phyloP scores from a whole-genome alignment of 2,888 invertebrate species.

The Incurvaria masculella region DNA sequence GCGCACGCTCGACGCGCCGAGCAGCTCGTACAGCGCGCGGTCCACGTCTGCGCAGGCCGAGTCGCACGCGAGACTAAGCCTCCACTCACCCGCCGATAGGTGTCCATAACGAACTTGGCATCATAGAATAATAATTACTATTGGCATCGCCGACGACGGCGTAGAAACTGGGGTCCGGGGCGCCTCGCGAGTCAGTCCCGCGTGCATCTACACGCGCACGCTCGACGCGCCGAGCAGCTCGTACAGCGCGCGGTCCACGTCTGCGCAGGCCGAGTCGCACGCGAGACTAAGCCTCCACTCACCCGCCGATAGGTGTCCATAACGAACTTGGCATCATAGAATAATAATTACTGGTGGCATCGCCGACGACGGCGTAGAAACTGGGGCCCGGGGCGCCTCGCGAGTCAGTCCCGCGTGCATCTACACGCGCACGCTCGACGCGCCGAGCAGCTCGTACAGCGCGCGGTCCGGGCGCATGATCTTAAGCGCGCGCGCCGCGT shows the following conservation, averaged over 20 bases:
- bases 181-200: constrained; percentile 58
- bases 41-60: constrained; percentile 69
- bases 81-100: constrained; percentile 60
- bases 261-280: no score
- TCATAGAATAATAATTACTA: no score
- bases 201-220: constrained; percentile 67
- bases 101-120: constrained; percentile 59
- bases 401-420: constrained; percentile 64
- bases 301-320: constrained; percentile 64
- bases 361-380: constrained; percentile 68
- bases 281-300: no score
- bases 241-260: constrained; percentile 67
- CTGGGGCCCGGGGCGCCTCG: constrained; percentile 63
- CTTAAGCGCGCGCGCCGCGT: constrained; percentile 56
- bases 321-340: no score
- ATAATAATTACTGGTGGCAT: no score
- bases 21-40: constrained; percentile 66
- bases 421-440: constrained; percentile 64
- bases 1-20: constrained; percentile 62
- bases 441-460: constrained; percentile 65
- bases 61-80: no score
- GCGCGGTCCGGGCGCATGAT: constrained; percentile 67
- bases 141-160: constrained; percentile 62
- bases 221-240: constrained; percentile 65
- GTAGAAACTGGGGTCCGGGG: constrained; percentile 73